phyloP scores from a whole-genome alignment of 1,140 invertebrate species.

The Pachyrhynchus sulphureomaculatus region DNA sequence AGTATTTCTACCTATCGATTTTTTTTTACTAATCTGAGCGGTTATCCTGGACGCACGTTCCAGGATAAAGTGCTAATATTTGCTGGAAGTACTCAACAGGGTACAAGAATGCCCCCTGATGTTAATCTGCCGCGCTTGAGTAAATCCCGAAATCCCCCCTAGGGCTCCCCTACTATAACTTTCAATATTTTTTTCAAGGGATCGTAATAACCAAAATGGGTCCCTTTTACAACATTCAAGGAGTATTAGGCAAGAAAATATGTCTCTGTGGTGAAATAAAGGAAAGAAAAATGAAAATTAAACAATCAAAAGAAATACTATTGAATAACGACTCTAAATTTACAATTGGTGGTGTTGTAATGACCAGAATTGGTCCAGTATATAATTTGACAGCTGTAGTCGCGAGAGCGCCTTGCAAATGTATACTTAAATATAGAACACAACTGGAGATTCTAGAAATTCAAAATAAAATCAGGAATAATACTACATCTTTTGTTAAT shows the following conservation, averaged over 20 bases:
- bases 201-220: conserved; percentile 16
- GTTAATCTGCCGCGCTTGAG: no score
- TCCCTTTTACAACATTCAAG: conserved; percentile 7
- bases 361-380: conserved; percentile 17
- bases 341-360: conserved; percentile 20
- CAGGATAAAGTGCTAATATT: no score
- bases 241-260: conserved; percentile 5
- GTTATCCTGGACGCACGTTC: no score
- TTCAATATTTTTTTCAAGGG: background rate
- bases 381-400: conserved; percentile 12
- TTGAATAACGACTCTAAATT: conserved; percentile 9
- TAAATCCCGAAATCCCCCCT: no score
- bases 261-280: conserved; percentile 17
- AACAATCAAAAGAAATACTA: background rate
- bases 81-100: no score
- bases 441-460: conserved; percentile 4
- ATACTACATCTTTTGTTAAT: conserved; percentile 35
- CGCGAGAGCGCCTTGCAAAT: conserved; percentile 25
- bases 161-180: no score
- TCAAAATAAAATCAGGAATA: conserved; percentile 19
- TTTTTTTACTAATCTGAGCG: no score
- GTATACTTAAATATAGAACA: conserved; percentile 20
- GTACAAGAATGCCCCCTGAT: no score
- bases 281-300: background rate
- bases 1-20: no score